A percentile compares a stretch with the other conserved stretches of the same genome.
Evolutionary conservation across 2,888 invertebrate genomes (phyloP).

Genomic region (Spilosoma lubricipeda): DNA sequence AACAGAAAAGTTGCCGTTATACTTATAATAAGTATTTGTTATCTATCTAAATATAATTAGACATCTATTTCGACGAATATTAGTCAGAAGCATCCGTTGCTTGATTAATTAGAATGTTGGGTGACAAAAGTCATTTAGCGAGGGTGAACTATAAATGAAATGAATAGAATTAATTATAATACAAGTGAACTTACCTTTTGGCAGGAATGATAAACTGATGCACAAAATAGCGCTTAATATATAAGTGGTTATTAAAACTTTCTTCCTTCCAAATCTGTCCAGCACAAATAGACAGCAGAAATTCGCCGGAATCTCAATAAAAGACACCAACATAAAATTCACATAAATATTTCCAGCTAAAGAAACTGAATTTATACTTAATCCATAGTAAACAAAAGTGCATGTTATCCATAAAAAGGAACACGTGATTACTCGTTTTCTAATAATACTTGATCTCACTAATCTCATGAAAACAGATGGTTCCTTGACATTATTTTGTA

Average conservation of each 20-base stretch:
- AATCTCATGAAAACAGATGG: conserved; percentile 74
- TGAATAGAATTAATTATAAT: no score
- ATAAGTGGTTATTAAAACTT: conserved; percentile 87
- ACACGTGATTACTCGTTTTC: conserved; percentile 87
- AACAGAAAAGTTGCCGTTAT: no score
- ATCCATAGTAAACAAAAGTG: conserved; percentile 92
- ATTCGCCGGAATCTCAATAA: conserved; percentile 91
- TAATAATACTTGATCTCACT: conserved; percentile 84
- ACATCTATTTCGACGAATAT: no score
- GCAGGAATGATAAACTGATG: conserved; percentile 86
- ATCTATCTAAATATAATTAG: no score
- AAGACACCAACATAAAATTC: conserved; percentile 89
- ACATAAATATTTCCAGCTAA: conserved; percentile 91
- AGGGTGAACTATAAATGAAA: no score
- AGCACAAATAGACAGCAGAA: conserved; percentile 87
- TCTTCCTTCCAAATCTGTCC: conserved; percentile 88
- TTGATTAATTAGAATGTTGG: no score
- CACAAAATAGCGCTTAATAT: conserved; percentile 88
- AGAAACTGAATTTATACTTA: conserved; percentile 91
- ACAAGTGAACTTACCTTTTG: conserved; percentile 77
- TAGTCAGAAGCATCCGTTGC: no score
- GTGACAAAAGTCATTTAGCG: no score
- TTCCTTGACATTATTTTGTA: conserved; percentile 40
- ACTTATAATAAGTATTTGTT: no score
- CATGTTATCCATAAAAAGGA: conserved; percentile 93